These are phyloP conservation scores for Tryphoninae sp. DNA, from an alignment of 2,888 invertebrate genomes.

Conservation along the genomic window DNA sequence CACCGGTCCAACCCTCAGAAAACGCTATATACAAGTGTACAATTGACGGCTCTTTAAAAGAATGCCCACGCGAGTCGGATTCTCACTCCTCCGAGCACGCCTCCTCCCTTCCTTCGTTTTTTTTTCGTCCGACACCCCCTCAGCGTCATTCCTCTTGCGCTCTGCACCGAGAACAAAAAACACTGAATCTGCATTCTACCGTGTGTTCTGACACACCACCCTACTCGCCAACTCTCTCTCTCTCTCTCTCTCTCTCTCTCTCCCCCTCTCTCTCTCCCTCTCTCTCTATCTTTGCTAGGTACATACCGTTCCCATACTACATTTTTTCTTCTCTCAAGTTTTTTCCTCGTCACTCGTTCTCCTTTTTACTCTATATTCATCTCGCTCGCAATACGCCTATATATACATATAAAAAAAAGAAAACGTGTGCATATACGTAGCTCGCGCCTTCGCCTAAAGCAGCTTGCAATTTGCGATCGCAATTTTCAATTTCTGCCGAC, in stretches of 20 bases:
- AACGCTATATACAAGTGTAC: conserved; percentile 76
- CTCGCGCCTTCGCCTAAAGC: conserved; percentile 77
- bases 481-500: conserved; percentile 81
- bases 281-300: background rate
- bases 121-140: conserved; percentile 58
- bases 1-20: conserved; percentile 74
- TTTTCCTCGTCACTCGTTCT: conserved; percentile 60
- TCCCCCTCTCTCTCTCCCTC: conserved; percentile 32
- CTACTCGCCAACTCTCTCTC: conserved; percentile 38
- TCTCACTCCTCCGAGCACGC: conserved; percentile 42
- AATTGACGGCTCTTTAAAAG: conserved; percentile 80
- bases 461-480: conserved; percentile 81
- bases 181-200: conserved; percentile 80
- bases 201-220: conserved; percentile 74
- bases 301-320: conserved; percentile 17
- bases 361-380: conserved; percentile 44
- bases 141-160: conserved; percentile 53
- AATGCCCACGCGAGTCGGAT: conserved; percentile 75
- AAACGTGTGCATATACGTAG: conserved; percentile 51
- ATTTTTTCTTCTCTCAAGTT: conserved; percentile 37
- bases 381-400: conserved; percentile 17
- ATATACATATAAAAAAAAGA: conserved; percentile 43
- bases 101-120: conserved; percentile 27
- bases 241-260: conserved; percentile 27
- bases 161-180: conserved; percentile 78